These are phyloP conservation scores for Dicycla oo DNA, from an alignment of 2,888 invertebrate genomes.

Conservation along the genomic window DNA sequence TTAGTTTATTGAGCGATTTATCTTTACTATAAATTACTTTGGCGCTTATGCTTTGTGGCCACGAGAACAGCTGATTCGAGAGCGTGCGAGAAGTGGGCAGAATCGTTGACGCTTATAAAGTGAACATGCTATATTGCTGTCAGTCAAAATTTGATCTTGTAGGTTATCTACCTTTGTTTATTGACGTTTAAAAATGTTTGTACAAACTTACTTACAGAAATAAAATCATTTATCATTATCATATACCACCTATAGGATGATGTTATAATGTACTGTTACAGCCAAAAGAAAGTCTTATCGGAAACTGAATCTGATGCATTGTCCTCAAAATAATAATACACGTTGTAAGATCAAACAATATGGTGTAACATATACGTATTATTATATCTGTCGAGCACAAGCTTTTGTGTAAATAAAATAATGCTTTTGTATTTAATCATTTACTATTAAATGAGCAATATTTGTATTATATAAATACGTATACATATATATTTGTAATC, in stretches of 20 bases:
- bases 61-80: conserved; percentile 6
- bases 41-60: conserved; percentile 54
- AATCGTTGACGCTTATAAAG: background rate
- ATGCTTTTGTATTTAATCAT: no score
- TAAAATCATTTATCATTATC: no score
- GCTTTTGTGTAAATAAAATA: no score
- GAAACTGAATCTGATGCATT: background rate
- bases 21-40: conserved; percentile 66
- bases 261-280: background rate
- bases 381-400: no score
- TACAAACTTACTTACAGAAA: no score
- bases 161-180: background rate
- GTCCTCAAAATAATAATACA: background rate
- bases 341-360: background rate
- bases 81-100: background rate
- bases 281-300: background rate
- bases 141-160: background rate
- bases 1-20: conserved; percentile 65
- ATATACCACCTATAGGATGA: background rate
- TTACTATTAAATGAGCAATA: no score
- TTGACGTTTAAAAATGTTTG: no score
- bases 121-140: no score
- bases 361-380: no score
- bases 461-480: no score
- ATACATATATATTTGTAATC: no score